Percentiles rank a stretch among this genome's conserved stretches.
Conservation (phyloP, 2,113 vertebrate species). For the Xiphophorus couchianus region DNA sequence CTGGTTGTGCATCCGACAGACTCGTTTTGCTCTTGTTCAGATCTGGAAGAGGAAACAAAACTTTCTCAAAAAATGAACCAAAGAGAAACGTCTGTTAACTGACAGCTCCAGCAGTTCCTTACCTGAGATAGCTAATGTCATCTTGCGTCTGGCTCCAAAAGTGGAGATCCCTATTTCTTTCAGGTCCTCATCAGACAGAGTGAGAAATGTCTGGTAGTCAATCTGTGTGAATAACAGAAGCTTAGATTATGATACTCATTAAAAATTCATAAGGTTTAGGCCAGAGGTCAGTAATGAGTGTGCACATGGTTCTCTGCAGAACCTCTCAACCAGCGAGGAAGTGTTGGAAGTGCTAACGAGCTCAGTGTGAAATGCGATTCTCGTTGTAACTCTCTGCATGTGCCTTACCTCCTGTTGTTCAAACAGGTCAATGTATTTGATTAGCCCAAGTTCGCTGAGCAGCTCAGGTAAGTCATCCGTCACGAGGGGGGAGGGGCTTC, state of each 20-base stretch:
- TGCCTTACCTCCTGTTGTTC: constrained; percentile 81
- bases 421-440: constrained; percentile 81
- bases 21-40: constrained; percentile 78
- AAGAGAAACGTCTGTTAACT: not conserved
- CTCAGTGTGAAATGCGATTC: not conserved
- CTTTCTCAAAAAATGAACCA: not conserved
- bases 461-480: constrained; percentile 76
- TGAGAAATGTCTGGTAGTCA: constrained; percentile 84
- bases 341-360: not conserved
- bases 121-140: constrained; percentile 83
- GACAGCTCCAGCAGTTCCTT: not conserved
- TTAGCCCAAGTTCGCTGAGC: constrained; percentile 79
- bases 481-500: constrained; percentile 63
- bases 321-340: not conserved
- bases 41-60: constrained; percentile 61
- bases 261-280: not conserved
- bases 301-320: not conserved
- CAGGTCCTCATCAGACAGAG: constrained; percentile 83
- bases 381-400: not conserved
- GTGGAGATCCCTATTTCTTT: constrained; percentile 84
- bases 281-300: not conserved
- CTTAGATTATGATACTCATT: constrained; percentile 23
- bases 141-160: constrained; percentile 84
- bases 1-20: constrained; percentile 65
- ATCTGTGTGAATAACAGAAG: constrained; percentile 67